Conservation (phyloP, 2,888 invertebrate genomes). For the Ditula angustiorana region DNA sequence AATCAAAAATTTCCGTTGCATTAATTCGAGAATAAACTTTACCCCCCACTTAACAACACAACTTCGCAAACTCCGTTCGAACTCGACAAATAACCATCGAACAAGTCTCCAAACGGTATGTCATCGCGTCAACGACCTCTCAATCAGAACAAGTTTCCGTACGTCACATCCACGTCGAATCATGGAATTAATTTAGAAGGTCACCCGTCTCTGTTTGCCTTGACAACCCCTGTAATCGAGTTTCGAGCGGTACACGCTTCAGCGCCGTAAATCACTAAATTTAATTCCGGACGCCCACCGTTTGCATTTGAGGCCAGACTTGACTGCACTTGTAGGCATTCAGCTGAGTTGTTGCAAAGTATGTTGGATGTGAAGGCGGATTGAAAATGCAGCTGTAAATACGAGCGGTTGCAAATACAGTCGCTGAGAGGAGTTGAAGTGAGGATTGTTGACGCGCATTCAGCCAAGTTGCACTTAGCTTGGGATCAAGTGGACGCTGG, state of each 20-base stretch:
- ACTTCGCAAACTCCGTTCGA: conserved; percentile 17
- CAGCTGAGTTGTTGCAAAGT: conserved; percentile 4
- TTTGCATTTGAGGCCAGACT: conserved; percentile 54
- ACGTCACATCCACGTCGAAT: conserved; percentile 56
- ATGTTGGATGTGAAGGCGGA: not conserved
- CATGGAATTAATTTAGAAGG: conserved; percentile 66
- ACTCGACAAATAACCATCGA: conserved; percentile 14
- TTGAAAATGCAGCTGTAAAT: not conserved
- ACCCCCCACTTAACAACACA: conserved; percentile 1
- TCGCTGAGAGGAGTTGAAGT: not conserved
- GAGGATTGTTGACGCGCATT: not conserved
- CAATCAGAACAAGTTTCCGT: conserved; percentile 38
- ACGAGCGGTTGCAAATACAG: not conserved
- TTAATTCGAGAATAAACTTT: conserved; percentile 4
- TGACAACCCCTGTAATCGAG: conserved; percentile 63
- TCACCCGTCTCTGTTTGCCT: conserved; percentile 57
- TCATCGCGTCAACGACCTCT: conserved; percentile 46
- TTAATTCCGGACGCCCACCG: conserved; percentile 57
- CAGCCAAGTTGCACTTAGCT: not conserved
- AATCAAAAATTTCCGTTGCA: not conserved
- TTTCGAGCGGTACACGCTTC: conserved; percentile 50
- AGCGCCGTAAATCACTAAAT: conserved; percentile 64
- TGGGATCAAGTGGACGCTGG: not conserved
- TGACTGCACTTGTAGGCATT: conserved; percentile 24
- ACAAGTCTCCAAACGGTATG: conserved; percentile 20